These are phyloP conservation scores for Aegithalos caudatus DNA, from an alignment of 2,113 vertebrate genomes.

Conservation along the genomic window DNA sequence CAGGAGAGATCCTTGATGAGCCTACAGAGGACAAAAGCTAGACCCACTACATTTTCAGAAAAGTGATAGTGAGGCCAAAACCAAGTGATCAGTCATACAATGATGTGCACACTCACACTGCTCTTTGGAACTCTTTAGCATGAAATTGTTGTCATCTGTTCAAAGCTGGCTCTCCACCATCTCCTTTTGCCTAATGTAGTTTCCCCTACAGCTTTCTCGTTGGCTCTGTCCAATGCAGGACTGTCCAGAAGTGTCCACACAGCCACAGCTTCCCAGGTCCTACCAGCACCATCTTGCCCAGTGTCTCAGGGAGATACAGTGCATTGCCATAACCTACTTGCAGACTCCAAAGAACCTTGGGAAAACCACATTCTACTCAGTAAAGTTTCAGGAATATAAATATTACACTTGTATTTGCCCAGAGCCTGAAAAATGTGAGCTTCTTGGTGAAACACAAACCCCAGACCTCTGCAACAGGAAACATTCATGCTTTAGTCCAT, in stretches of 20 bases:
- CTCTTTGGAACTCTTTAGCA: neutral
- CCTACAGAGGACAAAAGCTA: neutral
- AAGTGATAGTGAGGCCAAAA: neutral
- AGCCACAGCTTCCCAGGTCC: neutral
- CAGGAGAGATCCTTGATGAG: neutral
- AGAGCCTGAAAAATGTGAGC: neutral
- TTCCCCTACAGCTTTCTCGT: neutral
- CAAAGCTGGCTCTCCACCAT: neutral
- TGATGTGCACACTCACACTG: fast-evolving
- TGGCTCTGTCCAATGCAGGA: neutral
- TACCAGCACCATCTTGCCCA: neutral
- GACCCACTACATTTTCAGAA: neutral
- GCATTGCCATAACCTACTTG: neutral
- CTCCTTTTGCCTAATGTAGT: neutral
- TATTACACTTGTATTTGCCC: neutral
- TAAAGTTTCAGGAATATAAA: neutral
- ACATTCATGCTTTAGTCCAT: neutral
- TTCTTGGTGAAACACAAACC: neutral
- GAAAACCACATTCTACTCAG: neutral
- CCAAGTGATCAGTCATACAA: fast-evolving
- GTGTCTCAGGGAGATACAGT: neutral
- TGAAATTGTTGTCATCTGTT: neutral
- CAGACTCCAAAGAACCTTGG: neutral
- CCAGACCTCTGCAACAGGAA: neutral
- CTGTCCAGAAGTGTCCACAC: neutral